Percentiles rank a stretch among this genome's conserved stretches.
phyloP scores from a whole-genome alignment of 2,113 vertebrate genomes.

The Marmota monax region DNA sequence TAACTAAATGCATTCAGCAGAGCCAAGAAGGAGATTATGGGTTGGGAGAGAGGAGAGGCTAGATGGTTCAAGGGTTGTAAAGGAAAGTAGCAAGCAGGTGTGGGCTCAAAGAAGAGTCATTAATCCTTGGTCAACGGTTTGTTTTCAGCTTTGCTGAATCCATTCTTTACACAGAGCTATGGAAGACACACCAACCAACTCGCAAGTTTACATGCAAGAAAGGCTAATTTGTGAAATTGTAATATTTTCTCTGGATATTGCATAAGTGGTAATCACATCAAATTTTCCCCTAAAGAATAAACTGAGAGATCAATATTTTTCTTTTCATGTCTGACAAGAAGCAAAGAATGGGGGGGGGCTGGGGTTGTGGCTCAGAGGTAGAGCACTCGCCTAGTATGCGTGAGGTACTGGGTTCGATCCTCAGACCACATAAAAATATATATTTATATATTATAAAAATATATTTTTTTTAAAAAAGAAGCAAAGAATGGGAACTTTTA shows the following conservation, averaged over 20 bases:
- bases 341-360: too few relatives aligned
- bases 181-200: neutral
- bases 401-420: too few relatives aligned
- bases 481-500: neutral
- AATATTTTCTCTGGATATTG: neutral
- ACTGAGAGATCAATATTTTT: neutral
- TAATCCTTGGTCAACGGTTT: neutral
- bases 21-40: neutral
- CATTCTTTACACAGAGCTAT: neutral
- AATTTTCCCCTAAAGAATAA: neutral
- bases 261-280: neutral
- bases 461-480: neutral
- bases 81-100: neutral
- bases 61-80: neutral
- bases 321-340: neutral
- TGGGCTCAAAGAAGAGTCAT: neutral
- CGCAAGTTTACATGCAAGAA: neutral
- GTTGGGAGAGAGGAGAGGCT: neutral
- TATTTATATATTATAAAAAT: too few relatives aligned
- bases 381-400: too few relatives aligned
- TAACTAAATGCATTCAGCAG: neutral
- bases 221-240: neutral
- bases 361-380: too few relatives aligned
- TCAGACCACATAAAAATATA: too few relatives aligned
- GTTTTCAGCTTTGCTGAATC: neutral